These are phyloP conservation scores for Grallaria varia DNA, from an alignment of 2,113 vertebrate genomes.

Conservation along the genomic window DNA sequence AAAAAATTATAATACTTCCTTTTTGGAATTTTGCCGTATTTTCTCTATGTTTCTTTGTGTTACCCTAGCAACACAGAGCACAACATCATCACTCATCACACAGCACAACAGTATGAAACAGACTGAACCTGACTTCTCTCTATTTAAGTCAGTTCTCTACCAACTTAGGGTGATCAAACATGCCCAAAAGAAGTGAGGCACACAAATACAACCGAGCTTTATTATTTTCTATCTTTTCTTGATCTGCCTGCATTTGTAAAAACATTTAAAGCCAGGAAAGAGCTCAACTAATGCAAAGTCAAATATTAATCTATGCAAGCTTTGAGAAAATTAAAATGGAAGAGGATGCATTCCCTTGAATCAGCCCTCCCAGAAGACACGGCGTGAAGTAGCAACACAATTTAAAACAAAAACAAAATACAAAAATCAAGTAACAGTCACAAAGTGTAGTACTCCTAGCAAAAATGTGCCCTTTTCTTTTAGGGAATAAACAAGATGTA, in stretches of 20 bases:
- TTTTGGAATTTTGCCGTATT: background rate
- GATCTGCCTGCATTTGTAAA: background rate
- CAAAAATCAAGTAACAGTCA: background rate
- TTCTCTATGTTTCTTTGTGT: background rate
- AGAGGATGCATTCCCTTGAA: background rate
- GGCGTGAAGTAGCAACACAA: background rate
- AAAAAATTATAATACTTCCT: conserved; percentile 12
- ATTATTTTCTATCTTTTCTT: background rate
- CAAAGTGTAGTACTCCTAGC: background rate
- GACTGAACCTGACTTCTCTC: background rate
- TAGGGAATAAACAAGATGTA: background rate
- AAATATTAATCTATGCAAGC: background rate
- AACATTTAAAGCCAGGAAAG: background rate
- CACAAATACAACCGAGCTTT: background rate
- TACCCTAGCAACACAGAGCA: conserved; percentile 25
- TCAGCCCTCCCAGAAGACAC: background rate
- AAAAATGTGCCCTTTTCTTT: background rate
- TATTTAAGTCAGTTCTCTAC: background rate
- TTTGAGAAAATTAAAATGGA: background rate
- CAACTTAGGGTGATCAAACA: background rate
- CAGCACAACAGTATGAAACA: background rate
- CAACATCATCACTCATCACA: background rate
- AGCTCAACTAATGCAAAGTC: background rate
- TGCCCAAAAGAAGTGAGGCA: background rate
- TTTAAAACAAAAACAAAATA: background rate